These are phyloP conservation scores for Ischnus inquisitorius DNA, from an alignment of 2,888 invertebrate genomes.

Conservation along the genomic window DNA sequence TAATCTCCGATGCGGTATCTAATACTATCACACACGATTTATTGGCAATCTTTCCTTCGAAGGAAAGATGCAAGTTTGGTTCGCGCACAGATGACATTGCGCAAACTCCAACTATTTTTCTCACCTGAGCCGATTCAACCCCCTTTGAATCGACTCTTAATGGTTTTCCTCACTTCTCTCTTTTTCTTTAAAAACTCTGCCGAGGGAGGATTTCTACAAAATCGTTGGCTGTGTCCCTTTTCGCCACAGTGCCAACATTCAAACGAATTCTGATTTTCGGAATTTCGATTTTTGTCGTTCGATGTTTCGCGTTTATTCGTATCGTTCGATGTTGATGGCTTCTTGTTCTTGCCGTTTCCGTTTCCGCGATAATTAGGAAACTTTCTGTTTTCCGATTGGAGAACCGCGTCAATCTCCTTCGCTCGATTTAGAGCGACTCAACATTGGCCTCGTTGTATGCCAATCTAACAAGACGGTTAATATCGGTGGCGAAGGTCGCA, in stretches of 20 bases:
- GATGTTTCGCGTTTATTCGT: not conserved
- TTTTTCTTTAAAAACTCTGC: not conserved
- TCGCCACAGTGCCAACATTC: conserved; percentile 31
- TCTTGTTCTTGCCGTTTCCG: not conserved
- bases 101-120: not conserved
- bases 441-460: not conserved
- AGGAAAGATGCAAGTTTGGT: conserved; percentile 1
- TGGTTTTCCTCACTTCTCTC: conserved; percentile 2
- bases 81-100: not conserved
- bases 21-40: conserved; percentile 38
- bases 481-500: not conserved
- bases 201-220: not conserved
- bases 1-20: conserved; percentile 41
- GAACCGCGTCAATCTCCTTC: not conserved
- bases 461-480: not conserved
- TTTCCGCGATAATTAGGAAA: not conserved
- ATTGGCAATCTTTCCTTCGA: conserved; percentile 24
- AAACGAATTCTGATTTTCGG: not conserved
- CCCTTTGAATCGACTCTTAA: conserved; percentile 9
- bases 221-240: not conserved
- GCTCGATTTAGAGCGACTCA: not conserved
- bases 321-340: not conserved
- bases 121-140: conserved; percentile 14
- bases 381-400: not conserved
- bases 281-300: not conserved